Evolutionary conservation across 64 coral and sea anemone genomes (phyloP).

Genomic region (Montipora sp.): DNA sequence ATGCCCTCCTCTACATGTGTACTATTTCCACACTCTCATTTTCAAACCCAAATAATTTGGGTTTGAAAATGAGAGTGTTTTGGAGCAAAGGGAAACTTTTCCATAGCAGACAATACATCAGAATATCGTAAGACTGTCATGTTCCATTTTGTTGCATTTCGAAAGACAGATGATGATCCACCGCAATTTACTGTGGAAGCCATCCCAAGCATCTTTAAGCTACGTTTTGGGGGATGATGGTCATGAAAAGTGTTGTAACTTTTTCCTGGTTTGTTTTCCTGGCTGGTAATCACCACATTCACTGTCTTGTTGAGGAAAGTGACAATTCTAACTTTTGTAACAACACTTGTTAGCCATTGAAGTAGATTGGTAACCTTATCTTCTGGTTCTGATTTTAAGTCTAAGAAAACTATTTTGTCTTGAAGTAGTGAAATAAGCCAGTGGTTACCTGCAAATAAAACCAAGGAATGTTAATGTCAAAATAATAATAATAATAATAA

Average conservation of each 20-base stretch:
- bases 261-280: background rate
- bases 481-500: background rate
- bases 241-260: background rate
- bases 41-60: too few species aligned
- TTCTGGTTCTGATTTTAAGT: background rate
- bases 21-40: too few species aligned
- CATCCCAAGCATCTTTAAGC: background rate
- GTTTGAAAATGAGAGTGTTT: background rate
- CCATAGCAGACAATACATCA: background rate
- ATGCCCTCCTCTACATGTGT: background rate
- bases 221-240: background rate
- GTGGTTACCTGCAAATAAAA: slow-evolving; percentile 1
- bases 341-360: background rate
- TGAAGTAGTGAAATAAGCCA: background rate
- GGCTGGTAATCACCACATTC: background rate
- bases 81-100: background rate
- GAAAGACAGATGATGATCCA: background rate
- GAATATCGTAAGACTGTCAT: background rate
- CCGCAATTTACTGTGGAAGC: background rate
- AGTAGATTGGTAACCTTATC: background rate
- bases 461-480: background rate
- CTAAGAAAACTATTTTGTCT: background rate
- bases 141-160: background rate
- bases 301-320: background rate
- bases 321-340: background rate